These are phyloP conservation scores for Chelonus insularis DNA, from an alignment of 1,140 invertebrate genomes.

Conservation along the genomic window DNA sequence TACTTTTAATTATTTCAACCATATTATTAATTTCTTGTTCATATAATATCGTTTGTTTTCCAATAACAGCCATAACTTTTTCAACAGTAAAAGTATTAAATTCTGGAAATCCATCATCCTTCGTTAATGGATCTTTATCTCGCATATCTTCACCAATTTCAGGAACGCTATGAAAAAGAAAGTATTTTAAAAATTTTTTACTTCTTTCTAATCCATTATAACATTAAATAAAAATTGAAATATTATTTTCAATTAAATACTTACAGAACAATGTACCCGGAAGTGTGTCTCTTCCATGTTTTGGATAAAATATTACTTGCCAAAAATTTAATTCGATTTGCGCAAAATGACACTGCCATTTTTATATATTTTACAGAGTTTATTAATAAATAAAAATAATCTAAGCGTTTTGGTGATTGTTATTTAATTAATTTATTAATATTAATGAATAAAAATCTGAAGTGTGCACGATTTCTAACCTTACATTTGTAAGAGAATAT, in stretches of 20 bases:
- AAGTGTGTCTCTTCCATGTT: slow-evolving; percentile 45
- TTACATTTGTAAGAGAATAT: too few relatives aligned
- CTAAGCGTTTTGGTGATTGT: too few relatives aligned
- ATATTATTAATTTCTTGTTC: slow-evolving; percentile 74
- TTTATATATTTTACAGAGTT: slow-evolving; percentile 23
- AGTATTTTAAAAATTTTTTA: slow-evolving; percentile 3
- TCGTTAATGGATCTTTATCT: slow-evolving; percentile 74
- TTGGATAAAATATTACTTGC: slow-evolving; percentile 46
- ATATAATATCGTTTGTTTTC: slow-evolving; percentile 79
- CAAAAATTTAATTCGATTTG: slow-evolving; percentile 43
- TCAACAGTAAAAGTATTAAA: slow-evolving; percentile 81
- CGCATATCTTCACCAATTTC: slow-evolving; percentile 84
- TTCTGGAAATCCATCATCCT: slow-evolving; percentile 73
- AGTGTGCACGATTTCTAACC: too few relatives aligned
- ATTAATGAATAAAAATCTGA: too few relatives aligned
- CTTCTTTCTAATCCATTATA: slow-evolving; percentile 22
- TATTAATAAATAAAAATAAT: too few relatives aligned
- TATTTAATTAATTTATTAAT: too few relatives aligned
- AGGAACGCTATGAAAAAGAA: slow-evolving; percentile 69
- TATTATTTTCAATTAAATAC: slow-evolving; percentile 32
- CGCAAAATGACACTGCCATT: slow-evolving; percentile 52
- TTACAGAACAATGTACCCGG: slow-evolving; percentile 62
- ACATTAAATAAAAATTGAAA: slow-evolving; percentile 20
- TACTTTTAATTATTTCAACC: slow-evolving; percentile 54
- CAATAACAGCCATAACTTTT: slow-evolving; percentile 79